Base-by-base conservation (phyloP, 2,888 invertebrate genomes). In the Lissonota sp. region DNA sequence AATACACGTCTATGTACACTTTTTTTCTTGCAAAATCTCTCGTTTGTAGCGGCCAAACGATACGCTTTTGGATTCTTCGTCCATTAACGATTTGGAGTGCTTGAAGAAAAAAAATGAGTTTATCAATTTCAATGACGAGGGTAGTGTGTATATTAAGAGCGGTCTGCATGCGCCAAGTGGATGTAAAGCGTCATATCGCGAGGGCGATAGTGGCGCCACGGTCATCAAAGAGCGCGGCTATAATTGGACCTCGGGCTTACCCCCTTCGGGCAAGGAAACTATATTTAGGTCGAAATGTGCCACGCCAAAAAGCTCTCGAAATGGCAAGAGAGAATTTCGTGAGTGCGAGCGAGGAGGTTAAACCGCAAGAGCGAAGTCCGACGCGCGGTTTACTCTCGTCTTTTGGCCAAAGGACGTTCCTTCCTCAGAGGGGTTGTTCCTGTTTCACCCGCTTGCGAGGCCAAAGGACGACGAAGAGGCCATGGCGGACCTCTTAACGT, bases 401-500 rank as follows among this genome's bases (percentile, higher is more conserved):
- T 42, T 74, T 60, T 46, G 74, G 7, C 57, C 66, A 70, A 73
- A 51, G 69, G 78, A 39, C 37, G 58, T 60, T 66, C 66, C 70
- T 71, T 79, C 75, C 53, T 12, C 46, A n/a, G n/a, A n/a, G 58
- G 67, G 58, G 26, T 26, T 26, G 26, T 26, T 75, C 67, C 71
- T 79, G 84, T 83, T 86, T 84, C 75, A 84, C 55, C 14, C 63
- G 72, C 84, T 80, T 76, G 85, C 70, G 82, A 83, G 82, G 84
- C 83, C 87, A 82, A 84, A 80, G 77, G 85, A 85, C 84, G 86
- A 37, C 64, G 46, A 16, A 60, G 14, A 51, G 37, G 26, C 57
- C 63, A 86, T 88, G 88, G 85, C 87, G 88, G 88, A 87, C 88
- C 91, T 91, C 91, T 91, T 91, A 91, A 90, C 89, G 91, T 91